Evolutionary conservation across 2,888 invertebrate species (phyloP).

Genomic region (Mimachlamys varia): DNA sequence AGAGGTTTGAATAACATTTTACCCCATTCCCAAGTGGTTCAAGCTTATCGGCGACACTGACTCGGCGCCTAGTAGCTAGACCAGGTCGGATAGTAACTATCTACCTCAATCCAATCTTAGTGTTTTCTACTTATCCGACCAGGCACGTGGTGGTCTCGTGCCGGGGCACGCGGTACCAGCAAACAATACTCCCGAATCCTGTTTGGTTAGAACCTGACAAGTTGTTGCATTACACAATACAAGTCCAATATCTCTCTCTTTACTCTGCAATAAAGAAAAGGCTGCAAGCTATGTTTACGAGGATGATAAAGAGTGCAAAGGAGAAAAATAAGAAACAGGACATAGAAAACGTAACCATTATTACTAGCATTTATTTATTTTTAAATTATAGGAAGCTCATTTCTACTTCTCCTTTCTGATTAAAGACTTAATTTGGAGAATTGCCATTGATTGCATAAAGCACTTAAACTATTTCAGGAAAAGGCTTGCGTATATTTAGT

Average conservation of each 20-base stretch:
- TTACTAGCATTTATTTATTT: background rate
- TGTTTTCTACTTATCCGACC: background rate
- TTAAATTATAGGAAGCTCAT: background rate
- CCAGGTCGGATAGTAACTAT: background rate
- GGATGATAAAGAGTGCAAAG: background rate
- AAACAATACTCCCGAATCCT: background rate
- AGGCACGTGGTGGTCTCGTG: conserved; percentile 32
- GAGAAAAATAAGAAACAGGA: background rate
- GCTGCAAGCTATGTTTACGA: background rate
- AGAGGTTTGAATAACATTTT: background rate
- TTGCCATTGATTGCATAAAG: no score
- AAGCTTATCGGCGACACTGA: conserved; percentile 33
- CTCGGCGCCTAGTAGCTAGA: background rate
- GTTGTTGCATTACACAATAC: background rate
- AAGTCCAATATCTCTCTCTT: background rate
- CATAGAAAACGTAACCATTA: background rate
- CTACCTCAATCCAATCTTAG: conserved; percentile 4
- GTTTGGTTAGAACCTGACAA: background rate
- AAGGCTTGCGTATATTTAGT: no score
- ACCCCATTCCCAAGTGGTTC: background rate
- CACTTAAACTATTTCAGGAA: no score
- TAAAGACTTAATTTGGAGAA: no score
- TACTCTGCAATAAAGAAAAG: conserved; percentile 24
- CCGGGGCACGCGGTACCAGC: conserved; percentile 26
- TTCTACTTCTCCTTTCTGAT: no score